Conservation (phyloP, 2,113 vertebrate species). For the Corythoichthys intestinalis region DNA sequence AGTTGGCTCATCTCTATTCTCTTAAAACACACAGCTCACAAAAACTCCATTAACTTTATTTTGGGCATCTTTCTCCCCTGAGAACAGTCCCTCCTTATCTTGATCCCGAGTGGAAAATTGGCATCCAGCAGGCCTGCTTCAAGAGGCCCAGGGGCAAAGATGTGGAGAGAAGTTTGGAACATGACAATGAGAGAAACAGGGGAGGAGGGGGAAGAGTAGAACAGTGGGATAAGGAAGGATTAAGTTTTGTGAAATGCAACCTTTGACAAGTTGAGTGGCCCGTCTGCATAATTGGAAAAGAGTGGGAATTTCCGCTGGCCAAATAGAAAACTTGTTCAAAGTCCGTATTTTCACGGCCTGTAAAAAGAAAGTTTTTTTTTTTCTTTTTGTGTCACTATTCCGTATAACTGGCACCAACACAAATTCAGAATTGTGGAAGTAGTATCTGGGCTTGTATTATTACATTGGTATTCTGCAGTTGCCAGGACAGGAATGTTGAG, state of each 20-base stretch:
- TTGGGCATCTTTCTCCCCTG: constrained; percentile 38
- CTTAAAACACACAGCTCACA: constrained; percentile 19
- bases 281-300: constrained; percentile 46
- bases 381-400: neutral
- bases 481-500: no score
- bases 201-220: constrained; percentile 9
- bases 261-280: constrained; percentile 38
- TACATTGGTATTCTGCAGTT: no score
- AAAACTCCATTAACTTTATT: constrained; percentile 17
- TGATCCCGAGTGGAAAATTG: constrained; percentile 60
- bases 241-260: constrained; percentile 45
- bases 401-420: neutral
- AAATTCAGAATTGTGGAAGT: neutral
- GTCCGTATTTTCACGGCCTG: neutral
- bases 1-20: constrained; percentile 41
- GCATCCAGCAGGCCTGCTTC: constrained; percentile 31
- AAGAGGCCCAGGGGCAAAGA: constrained; percentile 7
- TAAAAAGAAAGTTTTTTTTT: neutral
- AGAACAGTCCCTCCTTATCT: constrained; percentile 55
- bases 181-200: constrained; percentile 5
- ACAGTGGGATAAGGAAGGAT: constrained; percentile 42
- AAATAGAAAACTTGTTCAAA: neutral
- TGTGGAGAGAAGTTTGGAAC: constrained; percentile 20
- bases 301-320: constrained; percentile 50
- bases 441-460: neutral